Base-by-base conservation (phyloP, 2,888 invertebrate species). In the Argyresthia goedartella region DNA sequence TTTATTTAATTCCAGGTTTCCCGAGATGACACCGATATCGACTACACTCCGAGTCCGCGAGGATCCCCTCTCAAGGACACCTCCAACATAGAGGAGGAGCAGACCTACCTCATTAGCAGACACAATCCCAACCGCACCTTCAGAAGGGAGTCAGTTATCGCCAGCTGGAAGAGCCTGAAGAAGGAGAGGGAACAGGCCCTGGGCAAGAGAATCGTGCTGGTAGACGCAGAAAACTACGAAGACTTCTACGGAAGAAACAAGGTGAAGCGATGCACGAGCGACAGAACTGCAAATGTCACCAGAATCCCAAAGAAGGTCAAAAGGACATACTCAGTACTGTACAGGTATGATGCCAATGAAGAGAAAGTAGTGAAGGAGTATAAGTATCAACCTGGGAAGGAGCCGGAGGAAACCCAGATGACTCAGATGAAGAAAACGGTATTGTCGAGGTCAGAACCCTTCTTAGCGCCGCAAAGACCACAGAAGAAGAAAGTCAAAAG, bases 81-180 rank as follows among this genome's bases (percentile, higher is more conserved):
- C 8, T 79, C 86, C 41, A 86, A 85, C 65, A 73, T 84, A 55
- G 82, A 80, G 49, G 81, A 85, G 36, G 81, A 84, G 50, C 71
- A 71, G 48, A 65, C 75, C 1, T 85, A 75, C 65, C 73, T 71
- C 65, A 82, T 86, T 63, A 86, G 85, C 63, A 76, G 86, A n/a
- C 85, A 85, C 66, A 86, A 86, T 55, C 86, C 86, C 0, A 86
- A 86, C 66, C 85, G 77, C 64, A 86, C 85, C 35, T 87, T 85
- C 66, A 75, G 87, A 1, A 67, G 87, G 9, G 87, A 87, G 60
- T 81, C 86, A 1, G 85, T 87, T 39, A 87, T 87, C 16, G 87
- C 87, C 33, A 87, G 87, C 0, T 87, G 87, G 87, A 86, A 80
- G 59, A 81, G 71, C 58, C 62, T 87, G 64, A 87, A 87, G 63